Base-by-base conservation (phyloP, 2,113 vertebrate species). In the Equus przewalskii region DNA sequence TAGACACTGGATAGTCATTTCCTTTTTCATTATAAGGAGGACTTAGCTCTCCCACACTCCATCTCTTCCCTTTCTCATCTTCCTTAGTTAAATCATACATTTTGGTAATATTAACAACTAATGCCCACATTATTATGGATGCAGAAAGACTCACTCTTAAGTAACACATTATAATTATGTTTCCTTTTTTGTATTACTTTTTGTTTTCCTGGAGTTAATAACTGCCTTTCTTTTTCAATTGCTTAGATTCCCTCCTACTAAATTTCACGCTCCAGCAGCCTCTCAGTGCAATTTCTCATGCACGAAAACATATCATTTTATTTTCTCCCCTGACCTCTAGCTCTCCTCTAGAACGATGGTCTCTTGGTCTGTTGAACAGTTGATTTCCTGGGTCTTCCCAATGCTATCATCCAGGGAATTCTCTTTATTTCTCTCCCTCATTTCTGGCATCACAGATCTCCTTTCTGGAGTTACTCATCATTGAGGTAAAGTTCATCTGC, bases 171-270 rank as follows among this genome's bases (percentile, higher is more conserved):
- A 36, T 54, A 70, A 72, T 46, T 36, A 26, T 22, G 26, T 33
- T 58, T 73, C 46, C 56, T 88, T 36, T 49, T 56, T 49, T 58
- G 13, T 6, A 51, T n/a, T 65, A 70, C 76, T 65, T 87, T 75
- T 65, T 26, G 8, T 88, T 88, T 96, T 92, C 88, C 70, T 88
- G 46, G 78, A 51, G 41, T 65, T 94, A 89, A 36, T 79, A 92
- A 65, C 0, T 80, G 89, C 56, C 65, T 89, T 41, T 28, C 56
- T 85, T 83, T 87, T 79, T 70, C 22, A 64, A 28, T 10, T 67
- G 54, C 22, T 79, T 73, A 28, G 22, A 46, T 51, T 89, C 49
- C 33, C 72, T 85, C 78, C 72, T 21, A 64, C 54, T 56, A 56
- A 89, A 65, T 60, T 49, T 65, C 89, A 73, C 2, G 14, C 3